Evolutionary conservation across 2,888 invertebrate species (phyloP).

Genomic region (Ophonus ardosiacus): DNA sequence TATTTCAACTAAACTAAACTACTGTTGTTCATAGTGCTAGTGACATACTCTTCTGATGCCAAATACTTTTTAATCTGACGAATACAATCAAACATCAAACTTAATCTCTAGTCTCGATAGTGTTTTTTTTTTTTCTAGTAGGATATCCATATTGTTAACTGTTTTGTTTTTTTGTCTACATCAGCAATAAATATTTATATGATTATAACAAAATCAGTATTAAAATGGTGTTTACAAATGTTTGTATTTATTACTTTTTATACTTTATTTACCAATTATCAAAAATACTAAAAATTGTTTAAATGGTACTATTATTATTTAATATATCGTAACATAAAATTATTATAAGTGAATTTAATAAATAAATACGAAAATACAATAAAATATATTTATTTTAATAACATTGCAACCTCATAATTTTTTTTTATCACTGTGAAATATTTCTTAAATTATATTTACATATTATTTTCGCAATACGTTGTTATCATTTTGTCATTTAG

Average conservation of each 20-base stretch:
- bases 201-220: constrained; percentile 18
- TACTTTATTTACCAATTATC: constrained; percentile 15
- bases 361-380: constrained; percentile 4
- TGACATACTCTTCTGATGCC: constrained; percentile 16
- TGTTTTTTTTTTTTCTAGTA: background rate
- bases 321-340: constrained; percentile 28
- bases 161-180: constrained; percentile 9
- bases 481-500: too few species aligned
- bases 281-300: background rate
- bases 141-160: background rate
- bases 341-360: constrained; percentile 35
- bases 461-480: too few species aligned
- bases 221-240: constrained; percentile 14
- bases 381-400: background rate
- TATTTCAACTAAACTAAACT: constrained; percentile 16
- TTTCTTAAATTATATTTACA: too few species aligned
- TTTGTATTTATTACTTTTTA: constrained; percentile 16
- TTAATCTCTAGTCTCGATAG: constrained; percentile 2
- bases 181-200: constrained; percentile 41
- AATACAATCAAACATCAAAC: constrained; percentile 50
- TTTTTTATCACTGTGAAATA: too few species aligned
- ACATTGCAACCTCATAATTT: background rate
- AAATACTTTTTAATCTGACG: constrained; percentile 41
- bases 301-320: background rate
- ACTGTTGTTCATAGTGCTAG: constrained; percentile 21